Evolutionary conservation across 2,113 vertebrate species (phyloP), one percentile per base, ranked within the genome.

Genomic region (Urocolius indicus): DNA sequence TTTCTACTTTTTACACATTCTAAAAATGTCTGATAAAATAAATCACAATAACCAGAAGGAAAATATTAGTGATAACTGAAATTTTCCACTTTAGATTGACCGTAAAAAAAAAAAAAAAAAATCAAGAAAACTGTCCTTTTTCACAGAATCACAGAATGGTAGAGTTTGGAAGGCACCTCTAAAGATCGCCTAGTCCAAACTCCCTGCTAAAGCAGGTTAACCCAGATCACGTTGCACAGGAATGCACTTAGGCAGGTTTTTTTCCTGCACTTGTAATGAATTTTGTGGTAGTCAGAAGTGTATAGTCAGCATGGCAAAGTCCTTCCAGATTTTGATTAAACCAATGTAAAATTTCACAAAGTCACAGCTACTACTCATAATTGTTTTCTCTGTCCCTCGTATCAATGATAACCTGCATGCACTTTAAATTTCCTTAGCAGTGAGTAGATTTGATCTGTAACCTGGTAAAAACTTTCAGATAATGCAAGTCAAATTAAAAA

Each of bases 301-400:
- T 19, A 69, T 73, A 24, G 6, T 86, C 41, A 57, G 9, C 57
- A 52, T 62, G 36, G 10, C 36, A 65, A 82, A 62, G 29, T 52
- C 9, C 21, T 55, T 45, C 14, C 21, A n/a, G 11, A 29, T 57
- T 91, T 87, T 89, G 18, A 13, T 45, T 76, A 87, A 87, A 30
- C 2, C 13, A 52, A 10, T 11, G 9, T 2, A 49, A 17, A 77
- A 46, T 83, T 68, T 76, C 61, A 59, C 1, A 6, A 65, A 36
- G 23, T 46, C 15, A 24, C 8, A 75, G 8, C 5, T 48, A 4
- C 3, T 30, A 29, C 12, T 3, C 0, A 0, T 16, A 12, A 38
- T 68, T 65, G 9, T 1, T 73, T 90, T 85, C 69, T 7, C 13
- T 7, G 6, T 90, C 14, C 13, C 2, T 48, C 16, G 30, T 8